A percentile compares a stretch with the other conserved stretches of the same genome.
These are phyloP conservation scores for Cataglyphis altisquamis DNA, from an alignment of 2,888 invertebrate species.

Conservation along the genomic window DNA sequence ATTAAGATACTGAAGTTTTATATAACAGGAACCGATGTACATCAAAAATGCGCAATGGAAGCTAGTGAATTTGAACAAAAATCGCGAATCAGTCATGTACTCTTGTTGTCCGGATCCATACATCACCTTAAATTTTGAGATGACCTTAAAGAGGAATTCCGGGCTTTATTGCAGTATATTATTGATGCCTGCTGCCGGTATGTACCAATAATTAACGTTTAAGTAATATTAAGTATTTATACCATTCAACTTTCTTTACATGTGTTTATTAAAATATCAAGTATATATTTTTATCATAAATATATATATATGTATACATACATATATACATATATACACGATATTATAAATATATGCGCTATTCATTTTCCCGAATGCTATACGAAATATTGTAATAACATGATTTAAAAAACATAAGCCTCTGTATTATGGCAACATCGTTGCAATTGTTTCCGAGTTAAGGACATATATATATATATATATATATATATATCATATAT, in stretches of 20 bases:
- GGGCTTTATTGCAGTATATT: slow-evolving; percentile 89
- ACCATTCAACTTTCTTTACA: neutral
- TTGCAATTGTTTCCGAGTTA: neutral
- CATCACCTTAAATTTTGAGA: slow-evolving; percentile 87
- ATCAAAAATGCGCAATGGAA: slow-evolving; percentile 87
- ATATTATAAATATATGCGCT: neutral
- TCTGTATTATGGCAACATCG: neutral
- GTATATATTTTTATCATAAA: neutral
- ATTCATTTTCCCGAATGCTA: neutral
- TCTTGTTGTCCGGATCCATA: slow-evolving; percentile 88
- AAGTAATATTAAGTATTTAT: neutral
- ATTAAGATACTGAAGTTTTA: neutral
- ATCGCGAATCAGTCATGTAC: slow-evolving; percentile 86
- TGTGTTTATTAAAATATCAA: neutral
- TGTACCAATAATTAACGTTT: slow-evolving; percentile 59
- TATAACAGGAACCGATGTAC: slow-evolving; percentile 1
- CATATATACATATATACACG: neutral
- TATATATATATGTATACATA: no score
- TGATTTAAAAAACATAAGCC: neutral
- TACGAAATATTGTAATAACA: neutral
- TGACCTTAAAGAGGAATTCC: slow-evolving; percentile 88
- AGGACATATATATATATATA: no score
- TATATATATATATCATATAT: no score
- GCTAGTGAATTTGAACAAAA: slow-evolving; percentile 85
- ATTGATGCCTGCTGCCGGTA: slow-evolving; percentile 89